Conservation (phyloP, 2,797 vertebrate species). For the Labroides dimidiatus region DNA sequence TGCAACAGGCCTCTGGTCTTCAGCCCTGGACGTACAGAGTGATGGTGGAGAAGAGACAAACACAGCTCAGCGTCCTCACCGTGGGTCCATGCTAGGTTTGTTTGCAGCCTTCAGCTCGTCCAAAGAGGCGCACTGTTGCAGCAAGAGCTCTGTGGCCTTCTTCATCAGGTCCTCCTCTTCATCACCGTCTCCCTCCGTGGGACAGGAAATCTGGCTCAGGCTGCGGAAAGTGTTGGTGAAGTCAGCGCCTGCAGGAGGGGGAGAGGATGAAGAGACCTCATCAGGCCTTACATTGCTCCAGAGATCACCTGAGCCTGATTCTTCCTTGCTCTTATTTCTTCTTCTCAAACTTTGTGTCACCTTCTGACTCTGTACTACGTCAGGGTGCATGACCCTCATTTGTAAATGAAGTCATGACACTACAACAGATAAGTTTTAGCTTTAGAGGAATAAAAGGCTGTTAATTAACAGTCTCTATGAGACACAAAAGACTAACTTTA, state of each 20-base stretch:
- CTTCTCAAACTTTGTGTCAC: too few relatives aligned
- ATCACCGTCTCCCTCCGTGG: conserved; percentile 56
- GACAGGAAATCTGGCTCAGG: conserved; percentile 87
- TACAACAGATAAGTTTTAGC: too few relatives aligned
- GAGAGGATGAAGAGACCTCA: not conserved
- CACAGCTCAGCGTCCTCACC: conserved; percentile 78
- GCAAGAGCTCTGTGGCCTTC: conserved; percentile 78
- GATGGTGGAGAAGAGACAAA: not conserved
- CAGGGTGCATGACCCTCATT: too few relatives aligned
- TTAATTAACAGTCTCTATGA: too few relatives aligned
- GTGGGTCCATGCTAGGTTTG: conserved; percentile 93
- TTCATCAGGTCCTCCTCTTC: conserved; percentile 60
- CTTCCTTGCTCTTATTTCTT: too few relatives aligned
- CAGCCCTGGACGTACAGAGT: too few relatives aligned
- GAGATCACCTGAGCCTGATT: not conserved
- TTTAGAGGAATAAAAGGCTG: too few relatives aligned
- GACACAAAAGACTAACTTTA: too few relatives aligned
- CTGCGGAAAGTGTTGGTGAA: conserved; percentile 95
- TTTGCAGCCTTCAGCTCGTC: conserved; percentile 92
- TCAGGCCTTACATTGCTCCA: not conserved
- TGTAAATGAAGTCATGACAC: too few relatives aligned
- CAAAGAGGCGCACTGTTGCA: conserved; percentile 91
- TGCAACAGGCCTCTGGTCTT: not conserved
- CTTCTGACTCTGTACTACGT: too few relatives aligned
- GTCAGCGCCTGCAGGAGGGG: conserved; percentile 86